A percentile compares a stretch with the other conserved stretches of the same genome.
Conservation (phyloP, 2,888 invertebrate species). For the Dendrolimus houi region DNA sequence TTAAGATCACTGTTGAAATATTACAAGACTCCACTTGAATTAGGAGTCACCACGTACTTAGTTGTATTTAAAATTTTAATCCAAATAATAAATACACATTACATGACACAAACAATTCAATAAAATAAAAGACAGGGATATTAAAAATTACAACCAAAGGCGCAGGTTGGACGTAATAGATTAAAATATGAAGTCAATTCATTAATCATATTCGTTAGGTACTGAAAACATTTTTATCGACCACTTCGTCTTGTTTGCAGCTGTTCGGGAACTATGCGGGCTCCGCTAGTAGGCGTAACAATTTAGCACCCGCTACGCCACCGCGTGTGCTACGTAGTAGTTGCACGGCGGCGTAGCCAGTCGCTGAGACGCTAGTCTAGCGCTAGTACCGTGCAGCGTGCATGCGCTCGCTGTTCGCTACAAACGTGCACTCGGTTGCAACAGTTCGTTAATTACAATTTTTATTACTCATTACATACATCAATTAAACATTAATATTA, state of each 20-base stretch:
- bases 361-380: slow-evolving; percentile 11
- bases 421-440: slow-evolving; percentile 64
- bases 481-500: slow-evolving; percentile 76
- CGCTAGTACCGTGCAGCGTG: slow-evolving; percentile 20
- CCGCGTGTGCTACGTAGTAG: slow-evolving; percentile 8
- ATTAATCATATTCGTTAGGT: slow-evolving; percentile 73
- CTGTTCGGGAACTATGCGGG: slow-evolving; percentile 31
- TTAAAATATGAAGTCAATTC: slow-evolving; percentile 74
- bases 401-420: slow-evolving; percentile 46
- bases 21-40: slow-evolving; percentile 49
- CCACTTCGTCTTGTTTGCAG: slow-evolving; percentile 57
- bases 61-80: slow-evolving; percentile 68
- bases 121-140: slow-evolving; percentile 70
- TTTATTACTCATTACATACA: slow-evolving; percentile 72
- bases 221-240: slow-evolving; percentile 57
- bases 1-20: slow-evolving; percentile 68
- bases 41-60: slow-evolving; percentile 67
- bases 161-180: slow-evolving; percentile 73
- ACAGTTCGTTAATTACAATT: slow-evolving; percentile 69
- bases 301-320: slow-evolving; percentile 13
- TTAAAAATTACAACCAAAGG: slow-evolving; percentile 65
- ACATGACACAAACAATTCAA: slow-evolving; percentile 63
- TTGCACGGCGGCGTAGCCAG: slow-evolving; percentile 7
- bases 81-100: slow-evolving; percentile 53
- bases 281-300: slow-evolving; percentile 9